A percentile compares a stretch with the other conserved stretches of the same genome.
Conservation (phyloP, 2,113 vertebrate genomes). For the Lophura nycthemera region DNA sequence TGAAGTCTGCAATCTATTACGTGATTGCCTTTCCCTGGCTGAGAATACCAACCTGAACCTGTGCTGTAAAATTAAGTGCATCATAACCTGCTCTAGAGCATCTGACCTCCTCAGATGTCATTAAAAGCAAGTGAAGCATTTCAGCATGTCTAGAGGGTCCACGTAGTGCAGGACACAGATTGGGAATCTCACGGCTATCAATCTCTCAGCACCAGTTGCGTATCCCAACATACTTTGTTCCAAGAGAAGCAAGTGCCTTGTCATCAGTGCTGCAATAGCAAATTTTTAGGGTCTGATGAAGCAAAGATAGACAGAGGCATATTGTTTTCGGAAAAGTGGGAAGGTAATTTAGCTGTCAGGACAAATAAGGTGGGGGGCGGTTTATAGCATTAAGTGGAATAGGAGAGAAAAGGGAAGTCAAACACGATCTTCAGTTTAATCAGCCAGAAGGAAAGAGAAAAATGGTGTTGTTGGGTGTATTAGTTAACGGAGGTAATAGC, state of each 20-base stretch:
- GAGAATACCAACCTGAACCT: neutral
- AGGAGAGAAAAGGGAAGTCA: conserved; percentile 43
- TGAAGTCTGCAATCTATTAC: neutral
- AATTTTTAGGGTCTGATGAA: conserved; percentile 38
- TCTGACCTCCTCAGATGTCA: neutral
- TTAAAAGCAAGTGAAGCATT: neutral
- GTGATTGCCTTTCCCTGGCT: neutral
- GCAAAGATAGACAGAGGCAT: neutral
- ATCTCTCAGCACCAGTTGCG: fast-evolving
- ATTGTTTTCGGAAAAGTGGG: conserved; percentile 43
- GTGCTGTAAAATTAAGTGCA: neutral
- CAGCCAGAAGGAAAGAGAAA: conserved; percentile 22
- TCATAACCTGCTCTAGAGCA: neutral
- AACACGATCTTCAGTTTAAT: conserved; percentile 27
- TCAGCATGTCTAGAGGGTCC: neutral
- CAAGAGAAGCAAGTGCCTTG: neutral
- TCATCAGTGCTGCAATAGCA: neutral
- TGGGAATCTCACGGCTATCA: neutral
- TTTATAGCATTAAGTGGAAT: neutral
- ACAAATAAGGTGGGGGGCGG: conserved; percentile 17
- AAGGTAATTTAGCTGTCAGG: conserved; percentile 51
- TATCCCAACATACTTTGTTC: neutral
- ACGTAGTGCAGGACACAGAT: fast-evolving
- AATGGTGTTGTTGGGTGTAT: conserved; percentile 20
- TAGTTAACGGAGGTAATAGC: conserved; percentile 28